These are phyloP conservation scores for Sphaeridia pumilis DNA, from an alignment of 2,888 invertebrate genomes.

Conservation along the genomic window DNA sequence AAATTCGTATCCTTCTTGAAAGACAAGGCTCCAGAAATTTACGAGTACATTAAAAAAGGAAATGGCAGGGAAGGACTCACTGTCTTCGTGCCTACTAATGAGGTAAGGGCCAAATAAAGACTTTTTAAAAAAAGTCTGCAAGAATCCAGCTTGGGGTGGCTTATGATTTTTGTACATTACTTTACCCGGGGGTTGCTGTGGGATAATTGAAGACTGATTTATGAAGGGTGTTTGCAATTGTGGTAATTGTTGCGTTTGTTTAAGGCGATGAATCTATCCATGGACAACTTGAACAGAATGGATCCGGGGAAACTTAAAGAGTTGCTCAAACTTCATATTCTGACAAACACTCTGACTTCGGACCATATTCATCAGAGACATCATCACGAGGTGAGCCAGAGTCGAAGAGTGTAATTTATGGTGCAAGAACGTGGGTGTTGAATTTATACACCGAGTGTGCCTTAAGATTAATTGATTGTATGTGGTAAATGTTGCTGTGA, in stretches of 20 bases:
- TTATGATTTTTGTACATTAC: not conserved
- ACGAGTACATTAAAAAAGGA: constrained; percentile 5
- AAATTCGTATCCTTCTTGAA: constrained; percentile 71
- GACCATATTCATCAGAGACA: constrained; percentile 62
- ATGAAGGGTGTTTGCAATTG: not conserved
- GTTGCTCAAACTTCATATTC: constrained; percentile 69
- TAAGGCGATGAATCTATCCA: constrained; percentile 8
- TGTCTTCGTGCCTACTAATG: constrained; percentile 79
- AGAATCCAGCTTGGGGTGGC: not conserved
- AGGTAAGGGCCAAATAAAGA: constrained; percentile 17
- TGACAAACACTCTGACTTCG: constrained; percentile 60
- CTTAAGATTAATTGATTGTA: too few species aligned
- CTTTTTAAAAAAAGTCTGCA: not conserved
- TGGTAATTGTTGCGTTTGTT: not conserved
- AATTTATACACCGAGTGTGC: too few species aligned
- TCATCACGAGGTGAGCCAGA: constrained; percentile 52
- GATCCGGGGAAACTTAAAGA: constrained; percentile 61
- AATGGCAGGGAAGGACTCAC: constrained; percentile 51
- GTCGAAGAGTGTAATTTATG: too few species aligned
- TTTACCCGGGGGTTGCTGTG: not conserved
- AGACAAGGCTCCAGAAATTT: constrained; percentile 37
- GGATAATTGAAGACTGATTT: not conserved
- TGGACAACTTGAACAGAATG: constrained; percentile 8
- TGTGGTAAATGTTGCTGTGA: too few species aligned
- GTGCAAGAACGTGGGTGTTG: too few species aligned